Conservation (phyloP, 2,113 vertebrate genomes). For the Odontesthes bonariensis region DNA sequence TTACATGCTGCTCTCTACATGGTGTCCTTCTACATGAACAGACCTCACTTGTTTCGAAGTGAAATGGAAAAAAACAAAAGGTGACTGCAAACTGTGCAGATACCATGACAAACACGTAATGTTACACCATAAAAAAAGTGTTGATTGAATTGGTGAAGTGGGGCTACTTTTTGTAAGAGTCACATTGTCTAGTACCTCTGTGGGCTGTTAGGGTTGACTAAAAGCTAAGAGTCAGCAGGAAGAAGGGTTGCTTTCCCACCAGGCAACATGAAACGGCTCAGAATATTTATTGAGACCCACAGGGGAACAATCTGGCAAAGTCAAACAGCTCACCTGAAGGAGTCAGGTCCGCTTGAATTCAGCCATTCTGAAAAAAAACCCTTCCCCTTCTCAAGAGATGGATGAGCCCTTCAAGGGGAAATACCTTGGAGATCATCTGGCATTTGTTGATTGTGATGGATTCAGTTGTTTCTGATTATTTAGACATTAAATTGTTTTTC, state of each 20-base stretch:
- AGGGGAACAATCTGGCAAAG: slow-evolving; percentile 55
- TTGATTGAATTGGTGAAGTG: slow-evolving; percentile 17
- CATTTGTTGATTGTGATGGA: slow-evolving; percentile 39
- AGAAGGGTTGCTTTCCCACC: slow-evolving; percentile 52
- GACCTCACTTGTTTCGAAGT: slow-evolving; percentile 37
- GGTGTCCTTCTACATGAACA: slow-evolving; percentile 34
- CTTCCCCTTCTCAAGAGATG: slow-evolving; percentile 17
- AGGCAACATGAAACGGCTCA: slow-evolving; percentile 61
- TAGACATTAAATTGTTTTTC: slow-evolving; percentile 37
- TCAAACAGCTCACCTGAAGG: slow-evolving; percentile 67
- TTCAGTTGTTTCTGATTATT: slow-evolving; percentile 39
- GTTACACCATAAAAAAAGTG: slow-evolving; percentile 28
- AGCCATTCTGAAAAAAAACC: slow-evolving; percentile 35
- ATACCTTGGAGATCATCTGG: slow-evolving; percentile 27
- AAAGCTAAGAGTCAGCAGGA: slow-evolving; percentile 56
- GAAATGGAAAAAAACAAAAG: slow-evolving; percentile 48
- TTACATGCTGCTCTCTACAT: slow-evolving; percentile 56
- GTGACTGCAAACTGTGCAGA: slow-evolving; percentile 5
- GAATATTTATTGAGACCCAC: slow-evolving; percentile 64
- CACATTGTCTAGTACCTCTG: slow-evolving; percentile 28
- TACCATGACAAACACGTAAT: slow-evolving; percentile 26
- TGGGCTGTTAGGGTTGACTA: slow-evolving; percentile 50
- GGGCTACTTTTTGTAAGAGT: slow-evolving; percentile 10
- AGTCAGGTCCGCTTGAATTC: slow-evolving; percentile 55
- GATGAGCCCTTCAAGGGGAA: slow-evolving; percentile 22